These are phyloP conservation scores for Trileptium ribeirensis DNA, from an alignment of 2,888 invertebrate species.

Conservation along the genomic window DNA sequence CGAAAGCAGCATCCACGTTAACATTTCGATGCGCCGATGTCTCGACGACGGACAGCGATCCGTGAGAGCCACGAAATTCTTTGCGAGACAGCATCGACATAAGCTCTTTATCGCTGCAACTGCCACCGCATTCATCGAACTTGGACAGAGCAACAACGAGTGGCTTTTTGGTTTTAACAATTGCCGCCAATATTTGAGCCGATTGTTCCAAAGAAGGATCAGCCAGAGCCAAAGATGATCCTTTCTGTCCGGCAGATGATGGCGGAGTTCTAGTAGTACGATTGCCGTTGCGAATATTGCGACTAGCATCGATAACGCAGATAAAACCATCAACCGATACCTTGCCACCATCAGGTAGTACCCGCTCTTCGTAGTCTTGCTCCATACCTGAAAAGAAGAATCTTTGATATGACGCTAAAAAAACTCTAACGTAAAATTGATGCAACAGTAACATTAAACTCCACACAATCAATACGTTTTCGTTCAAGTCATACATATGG, in stretches of 20 bases:
- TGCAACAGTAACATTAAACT: too few relatives aligned
- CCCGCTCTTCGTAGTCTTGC: slow-evolving; percentile 89
- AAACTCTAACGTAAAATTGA: too few relatives aligned
- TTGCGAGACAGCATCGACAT: slow-evolving; percentile 78
- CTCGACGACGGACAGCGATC: slow-evolving; percentile 74
- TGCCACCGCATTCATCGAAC: slow-evolving; percentile 74
- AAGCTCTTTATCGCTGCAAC: slow-evolving; percentile 64
- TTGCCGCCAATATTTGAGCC: slow-evolving; percentile 67
- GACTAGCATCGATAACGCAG: slow-evolving; percentile 89
- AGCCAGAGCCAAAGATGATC: neutral
- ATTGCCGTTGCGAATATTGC: slow-evolving; percentile 57
- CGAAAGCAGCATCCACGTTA: slow-evolving; percentile 81
- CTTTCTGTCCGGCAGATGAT: neutral
- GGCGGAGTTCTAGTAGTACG: neutral
- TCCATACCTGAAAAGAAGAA: slow-evolving; percentile 67
- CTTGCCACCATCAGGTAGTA: slow-evolving; percentile 69
- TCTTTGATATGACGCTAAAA: too few relatives aligned
- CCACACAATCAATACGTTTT: too few relatives aligned
- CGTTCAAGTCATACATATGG: too few relatives aligned
- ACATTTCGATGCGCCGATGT: slow-evolving; percentile 92
- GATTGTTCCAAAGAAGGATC: slow-evolving; percentile 64
- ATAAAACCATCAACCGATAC: slow-evolving; percentile 87
- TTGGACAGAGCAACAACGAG: slow-evolving; percentile 88
- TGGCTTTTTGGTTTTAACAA: slow-evolving; percentile 87
- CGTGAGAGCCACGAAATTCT: slow-evolving; percentile 68